phyloP scores from a whole-genome alignment of 2,888 invertebrate genomes.

The Rhamnusium bicolor region DNA sequence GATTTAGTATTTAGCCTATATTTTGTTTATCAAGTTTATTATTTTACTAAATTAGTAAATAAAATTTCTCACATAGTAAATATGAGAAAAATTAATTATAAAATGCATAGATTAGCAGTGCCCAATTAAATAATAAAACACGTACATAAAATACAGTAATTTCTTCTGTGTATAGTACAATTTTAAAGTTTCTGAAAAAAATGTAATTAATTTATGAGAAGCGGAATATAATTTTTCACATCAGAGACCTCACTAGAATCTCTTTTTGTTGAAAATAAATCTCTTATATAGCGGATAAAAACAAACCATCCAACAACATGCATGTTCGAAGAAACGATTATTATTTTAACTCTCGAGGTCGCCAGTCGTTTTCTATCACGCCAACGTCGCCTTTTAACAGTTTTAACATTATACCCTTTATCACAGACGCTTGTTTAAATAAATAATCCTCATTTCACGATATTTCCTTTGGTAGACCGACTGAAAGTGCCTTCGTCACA shows the following conservation, averaged over 20 bases:
- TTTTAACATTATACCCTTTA: conserved; percentile 36
- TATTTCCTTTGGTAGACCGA: neutral
- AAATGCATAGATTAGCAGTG: no score
- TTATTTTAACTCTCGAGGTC: conserved; percentile 60
- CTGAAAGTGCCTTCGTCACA: neutral
- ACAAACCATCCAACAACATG: conserved; percentile 55
- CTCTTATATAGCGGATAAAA: conserved; percentile 30
- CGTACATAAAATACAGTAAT: no score
- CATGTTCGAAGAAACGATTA: conserved; percentile 62
- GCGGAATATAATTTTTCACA: conserved; percentile 15
- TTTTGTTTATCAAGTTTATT: no score
- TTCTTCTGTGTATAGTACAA: neutral
- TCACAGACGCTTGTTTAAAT: conserved; percentile 13
- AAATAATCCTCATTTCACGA: conserved; percentile 7
- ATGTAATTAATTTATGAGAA: conserved; percentile 8
- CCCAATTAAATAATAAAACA: no score
- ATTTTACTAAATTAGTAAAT: no score
- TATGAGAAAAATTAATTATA: no score
- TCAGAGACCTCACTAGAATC: neutral
- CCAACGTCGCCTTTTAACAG: conserved; percentile 48
- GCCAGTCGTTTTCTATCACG: conserved; percentile 60
- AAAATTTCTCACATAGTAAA: no score
- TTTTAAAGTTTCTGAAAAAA: neutral
- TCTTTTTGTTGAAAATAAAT: conserved; percentile 17
- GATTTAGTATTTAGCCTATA: no score